Evolutionary conservation across 1,140 invertebrate genomes (phyloP).

Genomic region (Pseudachorutes palmiensis): DNA sequence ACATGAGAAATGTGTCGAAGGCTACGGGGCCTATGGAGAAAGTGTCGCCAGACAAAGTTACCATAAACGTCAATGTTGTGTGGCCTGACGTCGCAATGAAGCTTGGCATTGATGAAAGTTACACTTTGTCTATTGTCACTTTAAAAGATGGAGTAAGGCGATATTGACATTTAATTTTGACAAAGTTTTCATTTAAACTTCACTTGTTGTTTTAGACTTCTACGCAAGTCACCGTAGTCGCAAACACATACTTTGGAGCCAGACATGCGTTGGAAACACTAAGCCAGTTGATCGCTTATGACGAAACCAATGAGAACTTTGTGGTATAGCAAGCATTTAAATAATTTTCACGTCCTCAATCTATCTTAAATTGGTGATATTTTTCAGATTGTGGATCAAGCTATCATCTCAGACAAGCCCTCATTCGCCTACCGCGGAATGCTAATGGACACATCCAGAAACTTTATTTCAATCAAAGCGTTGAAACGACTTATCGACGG

Average conservation of each 20-base stretch:
- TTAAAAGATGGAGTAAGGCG: not conserved
- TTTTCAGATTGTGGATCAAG: conserved; percentile 51
- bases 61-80: conserved; percentile 24
- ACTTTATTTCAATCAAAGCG: conserved; percentile 57
- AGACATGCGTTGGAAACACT: conserved; percentile 68
- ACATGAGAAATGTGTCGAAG: not conserved
- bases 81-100: conserved; percentile 42
- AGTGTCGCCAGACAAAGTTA: conserved; percentile 16
- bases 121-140: conserved; percentile 39
- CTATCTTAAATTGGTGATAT: not conserved
- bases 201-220: not conserved
- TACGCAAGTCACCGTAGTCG: conserved; percentile 52
- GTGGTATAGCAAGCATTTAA: not conserved
- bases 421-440: conserved; percentile 66
- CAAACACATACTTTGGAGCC: conserved; percentile 60
- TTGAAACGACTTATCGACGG: conserved; percentile 67
- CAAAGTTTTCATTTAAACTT: not conserved
- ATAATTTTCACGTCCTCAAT: not conserved
- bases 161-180: not conserved
- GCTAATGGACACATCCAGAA: conserved; percentile 66
- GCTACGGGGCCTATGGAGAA: not conserved
- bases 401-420: conserved; percentile 58
- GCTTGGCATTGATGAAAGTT: conserved; percentile 60
- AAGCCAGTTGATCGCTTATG: conserved; percentile 54
- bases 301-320: conserved; percentile 27